Evolutionary conservation across 30 jellyfish, hydroid and myxozoan genomes (phyloP), one percentile per base, ranked within the genome.

Genomic region (Aurelia coerulea): DNA sequence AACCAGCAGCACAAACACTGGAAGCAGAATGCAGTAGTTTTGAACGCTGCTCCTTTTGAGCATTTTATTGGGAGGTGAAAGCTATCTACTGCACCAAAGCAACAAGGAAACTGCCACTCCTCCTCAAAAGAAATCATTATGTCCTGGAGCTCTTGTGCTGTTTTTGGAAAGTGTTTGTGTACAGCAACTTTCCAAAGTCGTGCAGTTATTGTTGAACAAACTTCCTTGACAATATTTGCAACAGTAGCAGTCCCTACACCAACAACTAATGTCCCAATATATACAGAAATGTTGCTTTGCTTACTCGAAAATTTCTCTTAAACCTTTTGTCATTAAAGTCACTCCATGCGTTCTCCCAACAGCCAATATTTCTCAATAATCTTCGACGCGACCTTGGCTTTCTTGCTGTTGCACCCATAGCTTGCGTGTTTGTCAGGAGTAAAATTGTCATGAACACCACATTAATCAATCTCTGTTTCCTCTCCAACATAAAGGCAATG

Each of bases 1-100:
- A 35, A 80, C 92, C 96, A 87, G 77, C 29, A 87, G 59, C 17
- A 87, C 77, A 56, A 85, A 76, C 91, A 66, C 78, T 87, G 16
- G 70, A 18, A 81, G 29, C 29, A 23, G 29, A 23, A 23, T 23
- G 29, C 29, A 23, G 29, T 23, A 23, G 29, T 23, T 23, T 85
- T 42, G 10, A 19, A 41, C 23, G 10, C 31, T 12, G 74, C 91
- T 33, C 91, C 91, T 6, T 85, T 29, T 65, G 91, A 85, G 84
- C 84, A 65, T 67, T 81, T 78, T 17, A 81, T 65, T 29, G 84
- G 91, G 67, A 81, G 41, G 91, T 81, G 84, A 54, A 85, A 81
- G 37, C 91, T 85, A 81, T 23, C 29, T 23, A 23, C 29, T 23
- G 29, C 29, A 23, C 29, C 29, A 23, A 23, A 23, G 29, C 29